Evolutionary conservation across 2,113 vertebrate genomes (phyloP).

Genomic region (Chionomys nivalis): DNA sequence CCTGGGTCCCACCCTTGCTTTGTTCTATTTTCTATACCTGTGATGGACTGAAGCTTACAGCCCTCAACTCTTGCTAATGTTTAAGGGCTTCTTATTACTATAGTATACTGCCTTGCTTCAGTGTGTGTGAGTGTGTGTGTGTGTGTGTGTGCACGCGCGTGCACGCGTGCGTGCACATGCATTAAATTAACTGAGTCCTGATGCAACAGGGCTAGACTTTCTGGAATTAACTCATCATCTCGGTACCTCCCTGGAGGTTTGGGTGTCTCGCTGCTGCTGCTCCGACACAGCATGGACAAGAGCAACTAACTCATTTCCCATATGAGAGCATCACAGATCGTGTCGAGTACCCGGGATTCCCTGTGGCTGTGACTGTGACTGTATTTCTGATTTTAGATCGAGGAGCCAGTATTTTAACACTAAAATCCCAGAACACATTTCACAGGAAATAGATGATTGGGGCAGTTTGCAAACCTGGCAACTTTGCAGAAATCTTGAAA

Average conservation of each 20-base stretch:
- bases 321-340: fast-evolving
- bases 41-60: background rate
- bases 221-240: background rate
- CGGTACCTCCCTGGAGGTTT: constrained; percentile 34
- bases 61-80: background rate
- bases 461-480: background rate
- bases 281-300: background rate
- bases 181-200: constrained; percentile 5
- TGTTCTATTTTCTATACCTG: fast-evolving
- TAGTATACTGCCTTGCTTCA: background rate
- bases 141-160: background rate
- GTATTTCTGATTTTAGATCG: background rate
- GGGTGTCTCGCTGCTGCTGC: background rate
- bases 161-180: background rate
- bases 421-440: background rate
- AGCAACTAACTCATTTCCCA: background rate
- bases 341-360: fast-evolving
- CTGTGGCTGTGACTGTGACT: background rate
- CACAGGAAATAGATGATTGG: too few relatives aligned
- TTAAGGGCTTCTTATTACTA: background rate
- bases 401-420: background rate
- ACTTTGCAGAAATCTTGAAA: background rate
- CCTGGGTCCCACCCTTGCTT: background rate
- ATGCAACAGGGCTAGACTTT: background rate
- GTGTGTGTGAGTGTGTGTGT: background rate